Evolutionary conservation across 2,888 invertebrate species (phyloP), one percentile per base, ranked within the genome.

Genomic region (Fragum sueziense): DNA sequence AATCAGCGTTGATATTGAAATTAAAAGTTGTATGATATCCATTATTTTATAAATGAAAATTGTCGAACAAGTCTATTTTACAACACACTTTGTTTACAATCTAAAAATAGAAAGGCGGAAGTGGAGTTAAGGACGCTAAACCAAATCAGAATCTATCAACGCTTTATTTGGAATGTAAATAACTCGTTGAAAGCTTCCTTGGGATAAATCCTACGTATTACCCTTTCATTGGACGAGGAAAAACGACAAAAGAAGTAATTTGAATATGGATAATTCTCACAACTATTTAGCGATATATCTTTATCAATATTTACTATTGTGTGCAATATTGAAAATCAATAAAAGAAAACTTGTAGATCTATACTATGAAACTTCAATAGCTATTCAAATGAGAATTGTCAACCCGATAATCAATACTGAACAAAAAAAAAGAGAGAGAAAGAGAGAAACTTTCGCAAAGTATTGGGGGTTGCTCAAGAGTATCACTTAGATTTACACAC

Each of bases 91-190:
- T 65, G 65, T 65, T 65, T 65, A 65, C 65, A 65, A 11, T 61
- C 61, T 61, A 61, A 27, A 25, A 41, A 9, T 25, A 25, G 65
- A 65, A 47, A 65, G 37, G 22, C 65, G 65, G 65, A 65, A 65
- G 65, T 65, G 65, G 25, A 25, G 27, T 65, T 14, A 61, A 61
- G 61, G 14, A 61, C 31, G 61, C 61, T n/a, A 61, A 61, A n/a
- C 27, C 4, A 47, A 14, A 61, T 31, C 31, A 9, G 29, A 31
- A 4, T 59, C 31, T 17, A 61, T 1, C 14, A n/a, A 31, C 61
- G 61, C 20, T 61, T 22, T 20, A 31, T 31, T 27, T 27, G 25
- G 3, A 27, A 25, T 57, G 57, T 57, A 14, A 47, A 47, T 2
- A 9, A 9, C 3, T 9, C 2, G n/a, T 2, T 47, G 47, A 47